Conservation (phyloP, 2,113 vertebrate species). For the Pelusios castaneus region DNA sequence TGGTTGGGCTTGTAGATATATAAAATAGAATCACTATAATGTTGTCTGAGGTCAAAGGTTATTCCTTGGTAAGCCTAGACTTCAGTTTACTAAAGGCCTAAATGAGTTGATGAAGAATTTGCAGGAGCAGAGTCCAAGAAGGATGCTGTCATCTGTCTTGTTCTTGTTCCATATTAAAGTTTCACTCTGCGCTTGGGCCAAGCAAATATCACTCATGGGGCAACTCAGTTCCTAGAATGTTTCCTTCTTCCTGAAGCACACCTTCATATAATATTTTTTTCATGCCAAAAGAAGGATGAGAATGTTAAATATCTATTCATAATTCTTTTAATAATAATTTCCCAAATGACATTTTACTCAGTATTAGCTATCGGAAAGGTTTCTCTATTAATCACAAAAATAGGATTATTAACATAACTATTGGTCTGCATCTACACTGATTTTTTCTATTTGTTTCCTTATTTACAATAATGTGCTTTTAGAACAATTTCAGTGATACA, state of each 20-base stretch:
- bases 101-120: background rate
- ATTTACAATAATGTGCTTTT: too few species aligned
- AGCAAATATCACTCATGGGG: background rate
- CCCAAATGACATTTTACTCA: background rate
- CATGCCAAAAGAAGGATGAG: background rate
- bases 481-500: background rate
- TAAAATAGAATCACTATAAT: background rate
- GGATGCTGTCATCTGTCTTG: background rate
- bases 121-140: background rate
- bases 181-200: background rate
- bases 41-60: background rate
- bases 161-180: background rate
- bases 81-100: background rate
- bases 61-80: background rate
- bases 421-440: background rate
- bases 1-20: background rate
- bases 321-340: background rate
- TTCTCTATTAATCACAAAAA: background rate
- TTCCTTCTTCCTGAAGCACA: background rate
- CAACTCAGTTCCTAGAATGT: background rate
- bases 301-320: background rate
- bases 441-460: background rate
- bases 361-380: background rate
- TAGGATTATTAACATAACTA: background rate
- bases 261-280: background rate